Evolutionary conservation across 1,140 invertebrate genomes (phyloP).

Genomic region (Euwallacea fornicatus): DNA sequence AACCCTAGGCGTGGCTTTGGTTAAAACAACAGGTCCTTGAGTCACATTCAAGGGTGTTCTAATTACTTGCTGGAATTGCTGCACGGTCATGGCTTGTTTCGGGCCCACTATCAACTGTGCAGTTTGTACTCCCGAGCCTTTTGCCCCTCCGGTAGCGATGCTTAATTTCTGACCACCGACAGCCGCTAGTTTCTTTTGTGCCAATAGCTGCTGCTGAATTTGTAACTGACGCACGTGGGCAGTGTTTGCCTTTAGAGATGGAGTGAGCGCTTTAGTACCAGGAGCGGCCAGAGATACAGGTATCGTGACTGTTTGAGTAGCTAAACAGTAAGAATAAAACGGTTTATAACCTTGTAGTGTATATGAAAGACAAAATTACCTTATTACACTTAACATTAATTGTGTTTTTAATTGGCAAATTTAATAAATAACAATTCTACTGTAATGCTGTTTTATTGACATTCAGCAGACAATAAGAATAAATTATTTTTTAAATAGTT

Average conservation of each 20-base stretch:
- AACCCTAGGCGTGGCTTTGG: conserved; percentile 49
- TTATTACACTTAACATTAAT: too few species aligned
- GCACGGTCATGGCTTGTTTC: conserved; percentile 72
- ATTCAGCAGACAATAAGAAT: too few species aligned
- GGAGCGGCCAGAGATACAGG: conserved; percentile 54
- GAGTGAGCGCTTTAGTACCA: conserved; percentile 52
- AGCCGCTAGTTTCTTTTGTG: conserved; percentile 58
- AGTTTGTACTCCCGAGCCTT: conserved; percentile 59
- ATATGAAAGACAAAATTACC: too few species aligned
- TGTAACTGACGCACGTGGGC: conserved; percentile 69
- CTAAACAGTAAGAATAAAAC: conserved; percentile 26
- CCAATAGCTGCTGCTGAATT: conserved; percentile 67
- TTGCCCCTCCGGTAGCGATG: conserved; percentile 52
- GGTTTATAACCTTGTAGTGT: background rate
- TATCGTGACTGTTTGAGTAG: conserved; percentile 56
- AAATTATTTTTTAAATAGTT: too few species aligned
- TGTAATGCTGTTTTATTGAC: too few species aligned
- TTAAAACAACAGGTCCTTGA: conserved; percentile 49
- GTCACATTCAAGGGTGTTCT: conserved; percentile 60
- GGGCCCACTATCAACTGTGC: conserved; percentile 64
- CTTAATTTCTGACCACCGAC: conserved; percentile 46
- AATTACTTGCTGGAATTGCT: conserved; percentile 78
- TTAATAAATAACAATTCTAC: too few species aligned
- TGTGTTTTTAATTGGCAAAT: too few species aligned
- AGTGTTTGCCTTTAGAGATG: conserved; percentile 59